Conservation (phyloP, 2,113 vertebrate genomes). For the Rynchops niger region DNA sequence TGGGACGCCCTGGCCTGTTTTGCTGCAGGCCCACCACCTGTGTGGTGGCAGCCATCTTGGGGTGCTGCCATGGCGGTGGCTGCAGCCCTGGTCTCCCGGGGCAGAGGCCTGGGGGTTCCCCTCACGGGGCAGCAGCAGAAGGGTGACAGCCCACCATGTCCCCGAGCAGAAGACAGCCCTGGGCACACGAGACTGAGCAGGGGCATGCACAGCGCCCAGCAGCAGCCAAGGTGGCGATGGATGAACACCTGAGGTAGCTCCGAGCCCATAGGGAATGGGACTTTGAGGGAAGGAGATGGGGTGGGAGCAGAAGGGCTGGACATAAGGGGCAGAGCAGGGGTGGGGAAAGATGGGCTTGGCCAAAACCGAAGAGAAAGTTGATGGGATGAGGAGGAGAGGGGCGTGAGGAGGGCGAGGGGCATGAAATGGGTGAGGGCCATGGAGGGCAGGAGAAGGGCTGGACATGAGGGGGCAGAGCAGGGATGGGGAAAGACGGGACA, state of each 20-base stretch:
- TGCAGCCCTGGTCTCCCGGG: fast-evolving
- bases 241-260: no score
- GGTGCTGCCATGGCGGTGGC: fast-evolving
- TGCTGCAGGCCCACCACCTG: neutral
- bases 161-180: neutral
- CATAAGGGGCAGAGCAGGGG: neutral
- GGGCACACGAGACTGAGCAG: fast-evolving
- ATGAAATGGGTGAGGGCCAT: neutral
- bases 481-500: neutral
- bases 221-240: neutral
- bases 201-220: neutral
- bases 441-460: neutral
- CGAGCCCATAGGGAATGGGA: fast-evolving
- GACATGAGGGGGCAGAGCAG: neutral
- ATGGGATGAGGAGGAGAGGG: neutral
- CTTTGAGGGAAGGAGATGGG: no score
- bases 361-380: neutral
- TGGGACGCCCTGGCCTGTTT: neutral
- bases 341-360: neutral
- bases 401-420: neutral
- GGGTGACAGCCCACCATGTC: fast-evolving
- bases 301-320: neutral
- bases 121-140: fast-evolving
- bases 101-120: fast-evolving
- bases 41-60: fast-evolving